These are phyloP conservation scores for Dryas iulia DNA, from an alignment of 1,140 invertebrate species.

Conservation along the genomic window DNA sequence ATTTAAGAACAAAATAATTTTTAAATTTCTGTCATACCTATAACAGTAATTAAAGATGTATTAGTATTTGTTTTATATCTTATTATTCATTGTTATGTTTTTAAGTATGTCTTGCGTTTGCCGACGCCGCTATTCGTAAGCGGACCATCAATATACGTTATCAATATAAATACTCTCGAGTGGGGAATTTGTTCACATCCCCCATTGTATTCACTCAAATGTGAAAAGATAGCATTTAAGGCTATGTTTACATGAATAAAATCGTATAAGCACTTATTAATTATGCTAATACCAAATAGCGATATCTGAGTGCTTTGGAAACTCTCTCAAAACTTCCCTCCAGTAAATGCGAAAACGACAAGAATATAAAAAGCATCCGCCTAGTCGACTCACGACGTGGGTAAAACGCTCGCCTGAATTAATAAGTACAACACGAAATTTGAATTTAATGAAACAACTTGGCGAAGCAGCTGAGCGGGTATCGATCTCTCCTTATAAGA, in stretches of 20 bases:
- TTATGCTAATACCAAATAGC: constrained; percentile 33
- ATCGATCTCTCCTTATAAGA: constrained; percentile 64
- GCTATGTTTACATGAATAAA: not conserved
- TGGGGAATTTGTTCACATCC: no score
- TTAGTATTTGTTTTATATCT: no score
- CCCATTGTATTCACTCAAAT: no score
- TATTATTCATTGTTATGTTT: no score
- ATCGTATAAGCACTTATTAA: constrained; percentile 11
- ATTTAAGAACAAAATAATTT: no score
- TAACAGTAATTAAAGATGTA: no score
- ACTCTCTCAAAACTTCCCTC: constrained; percentile 46
- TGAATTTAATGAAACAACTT: constrained; percentile 82
- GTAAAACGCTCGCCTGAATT: constrained; percentile 73
- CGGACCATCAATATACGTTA: no score
- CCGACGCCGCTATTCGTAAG: no score
- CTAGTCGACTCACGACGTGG: constrained; percentile 52
- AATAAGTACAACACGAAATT: constrained; percentile 81
- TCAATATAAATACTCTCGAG: no score
- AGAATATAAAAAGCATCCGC: constrained; percentile 71
- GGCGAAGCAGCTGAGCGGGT: constrained; percentile 65
- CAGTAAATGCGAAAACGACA: constrained; percentile 43
- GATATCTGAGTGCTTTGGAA: constrained; percentile 44
- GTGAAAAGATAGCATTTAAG: not conserved
- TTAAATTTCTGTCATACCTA: no score
- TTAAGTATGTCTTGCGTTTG: no score